phyloP scores from a whole-genome alignment of 2,113 vertebrate species.

The Delphinus delphis region DNA sequence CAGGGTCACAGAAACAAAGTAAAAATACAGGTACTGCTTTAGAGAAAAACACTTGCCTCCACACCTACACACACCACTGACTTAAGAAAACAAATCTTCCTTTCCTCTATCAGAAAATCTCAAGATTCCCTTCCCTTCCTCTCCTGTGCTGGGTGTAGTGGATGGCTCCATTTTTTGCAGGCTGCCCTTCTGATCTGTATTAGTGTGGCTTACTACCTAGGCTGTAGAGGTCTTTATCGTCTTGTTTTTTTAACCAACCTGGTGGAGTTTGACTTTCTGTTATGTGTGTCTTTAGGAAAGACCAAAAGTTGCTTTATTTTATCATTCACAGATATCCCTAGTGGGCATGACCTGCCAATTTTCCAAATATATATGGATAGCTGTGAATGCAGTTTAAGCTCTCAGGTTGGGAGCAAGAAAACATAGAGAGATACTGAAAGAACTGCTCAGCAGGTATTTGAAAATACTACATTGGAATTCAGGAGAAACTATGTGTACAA shows the following conservation, averaged over 20 bases:
- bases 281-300: background rate
- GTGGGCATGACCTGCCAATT: background rate
- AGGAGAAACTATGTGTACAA: background rate
- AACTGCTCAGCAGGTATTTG: background rate
- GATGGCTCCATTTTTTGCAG: background rate
- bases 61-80: background rate
- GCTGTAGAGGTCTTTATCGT: background rate
- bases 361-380: background rate
- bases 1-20: background rate
- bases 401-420: background rate
- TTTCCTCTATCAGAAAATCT: background rate
- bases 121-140: background rate
- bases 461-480: background rate
- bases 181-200: background rate
- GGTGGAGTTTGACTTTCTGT: background rate
- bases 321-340: background rate
- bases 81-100: background rate
- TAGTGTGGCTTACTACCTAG: background rate
- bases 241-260: background rate
- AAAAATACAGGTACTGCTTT: background rate
- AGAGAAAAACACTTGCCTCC: background rate
- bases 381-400: background rate
- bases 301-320: background rate
- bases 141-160: background rate
- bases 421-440: background rate